Conservation (phyloP, 1,140 invertebrate species). For the Battus philenor region DNA sequence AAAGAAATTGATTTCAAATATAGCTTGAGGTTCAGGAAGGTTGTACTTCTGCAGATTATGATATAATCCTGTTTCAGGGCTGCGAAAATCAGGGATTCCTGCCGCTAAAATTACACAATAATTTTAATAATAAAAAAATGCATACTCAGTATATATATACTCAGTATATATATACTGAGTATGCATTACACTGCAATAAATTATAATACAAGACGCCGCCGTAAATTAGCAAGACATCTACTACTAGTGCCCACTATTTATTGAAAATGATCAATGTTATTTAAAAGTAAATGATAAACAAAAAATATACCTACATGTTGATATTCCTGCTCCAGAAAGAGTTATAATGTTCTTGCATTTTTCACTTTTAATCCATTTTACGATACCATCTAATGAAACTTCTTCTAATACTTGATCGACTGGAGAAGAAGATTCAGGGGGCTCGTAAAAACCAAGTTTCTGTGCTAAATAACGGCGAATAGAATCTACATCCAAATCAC, state of each 20-base stretch:
- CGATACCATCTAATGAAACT: slow-evolving; percentile 62
- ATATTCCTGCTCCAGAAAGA: slow-evolving; percentile 96
- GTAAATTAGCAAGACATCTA: too few species aligned
- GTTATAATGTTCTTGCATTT: slow-evolving; percentile 92
- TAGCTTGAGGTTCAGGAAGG: slow-evolving; percentile 94
- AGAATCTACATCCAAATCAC: slow-evolving; percentile 64
- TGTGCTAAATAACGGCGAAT: slow-evolving; percentile 64
- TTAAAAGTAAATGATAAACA: background rate
- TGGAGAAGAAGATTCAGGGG: slow-evolving; percentile 31
- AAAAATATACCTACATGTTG: slow-evolving; percentile 84
- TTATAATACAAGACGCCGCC: too few species aligned
- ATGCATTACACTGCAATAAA: too few species aligned
- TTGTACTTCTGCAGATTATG: slow-evolving; percentile 94
- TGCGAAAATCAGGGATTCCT: slow-evolving; percentile 96
- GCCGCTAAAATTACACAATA: slow-evolving; percentile 89
- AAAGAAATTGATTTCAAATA: slow-evolving; percentile 94
- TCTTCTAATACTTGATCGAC: slow-evolving; percentile 65
- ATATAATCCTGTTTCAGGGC: slow-evolving; percentile 93
- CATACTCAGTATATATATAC: too few species aligned
- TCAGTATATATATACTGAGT: too few species aligned
- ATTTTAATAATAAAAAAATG: too few species aligned
- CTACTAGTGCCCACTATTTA: too few species aligned
- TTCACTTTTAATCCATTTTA: slow-evolving; percentile 77
- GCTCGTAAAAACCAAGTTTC: slow-evolving; percentile 66
- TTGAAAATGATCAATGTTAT: background rate